Conservation (phyloP, 2,113 vertebrate species). For the Spermophilus dauricus region DNA sequence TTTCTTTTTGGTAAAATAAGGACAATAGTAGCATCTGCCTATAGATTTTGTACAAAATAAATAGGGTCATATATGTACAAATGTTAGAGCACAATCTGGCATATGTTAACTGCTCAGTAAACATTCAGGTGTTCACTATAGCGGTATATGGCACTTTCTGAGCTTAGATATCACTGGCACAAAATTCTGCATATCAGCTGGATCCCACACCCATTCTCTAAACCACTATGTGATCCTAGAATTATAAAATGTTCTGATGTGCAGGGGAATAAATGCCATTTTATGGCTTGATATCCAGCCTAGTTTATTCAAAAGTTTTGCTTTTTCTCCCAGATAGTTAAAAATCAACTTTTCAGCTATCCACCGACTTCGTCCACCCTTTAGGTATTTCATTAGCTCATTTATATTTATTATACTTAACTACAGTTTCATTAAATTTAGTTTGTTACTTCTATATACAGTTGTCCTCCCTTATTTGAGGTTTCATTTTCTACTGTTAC, state of each 20-base stretch:
- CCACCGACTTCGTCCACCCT: background rate
- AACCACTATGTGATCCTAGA: background rate
- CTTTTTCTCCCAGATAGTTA: constrained; percentile 15
- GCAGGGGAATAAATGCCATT: background rate
- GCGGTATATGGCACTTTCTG: background rate
- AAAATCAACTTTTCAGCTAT: background rate
- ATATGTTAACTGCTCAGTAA: background rate
- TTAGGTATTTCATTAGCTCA: constrained; percentile 23
- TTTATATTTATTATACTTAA: background rate
- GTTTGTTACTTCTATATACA: background rate
- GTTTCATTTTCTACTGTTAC: background rate
- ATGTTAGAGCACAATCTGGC: background rate
- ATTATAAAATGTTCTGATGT: background rate
- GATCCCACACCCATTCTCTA: background rate
- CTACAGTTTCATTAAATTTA: constrained; percentile 3
- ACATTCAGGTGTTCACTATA: background rate
- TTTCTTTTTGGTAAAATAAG: constrained; percentile 15
- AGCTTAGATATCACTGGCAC: background rate
- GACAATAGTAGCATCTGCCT: background rate
- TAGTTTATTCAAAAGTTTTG: background rate
- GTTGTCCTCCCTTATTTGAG: background rate
- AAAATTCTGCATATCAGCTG: background rate
- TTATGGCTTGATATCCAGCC: background rate
- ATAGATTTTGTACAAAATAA: constrained; percentile 36
- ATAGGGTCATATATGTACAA: background rate